Evolutionary conservation across 2,113 vertebrate genomes (phyloP).

Genomic region (Hippocampus abdominalis): DNA sequence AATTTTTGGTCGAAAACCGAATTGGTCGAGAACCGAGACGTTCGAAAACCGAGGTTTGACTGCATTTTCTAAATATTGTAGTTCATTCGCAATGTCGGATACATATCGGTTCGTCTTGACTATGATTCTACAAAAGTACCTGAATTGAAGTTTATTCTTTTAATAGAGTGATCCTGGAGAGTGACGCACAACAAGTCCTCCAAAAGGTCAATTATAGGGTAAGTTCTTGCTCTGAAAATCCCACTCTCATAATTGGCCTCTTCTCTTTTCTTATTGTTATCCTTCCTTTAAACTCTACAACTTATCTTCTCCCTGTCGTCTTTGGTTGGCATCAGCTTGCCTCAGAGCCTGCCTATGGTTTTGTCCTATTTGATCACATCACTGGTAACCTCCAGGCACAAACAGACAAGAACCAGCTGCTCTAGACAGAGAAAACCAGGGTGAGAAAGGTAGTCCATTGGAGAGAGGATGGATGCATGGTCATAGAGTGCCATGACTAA

Average conservation of each 20-base stretch:
- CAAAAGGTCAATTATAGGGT: slow-evolving; percentile 89
- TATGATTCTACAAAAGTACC: background rate
- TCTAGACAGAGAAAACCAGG: slow-evolving; percentile 49
- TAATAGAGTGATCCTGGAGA: slow-evolving; percentile 87
- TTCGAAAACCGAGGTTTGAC: too few species aligned
- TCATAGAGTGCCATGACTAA: slow-evolving; percentile 36
- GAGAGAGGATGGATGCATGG: slow-evolving; percentile 57
- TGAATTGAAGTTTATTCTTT: slow-evolving; percentile 13
- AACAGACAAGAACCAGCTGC: slow-evolving; percentile 63
- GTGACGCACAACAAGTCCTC: slow-evolving; percentile 86
- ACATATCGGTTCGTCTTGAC: background rate
- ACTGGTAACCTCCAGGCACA: slow-evolving; percentile 70
- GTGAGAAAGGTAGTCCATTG: slow-evolving; percentile 3
- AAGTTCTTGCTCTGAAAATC: slow-evolving; percentile 30
- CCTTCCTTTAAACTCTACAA: slow-evolving; percentile 12
- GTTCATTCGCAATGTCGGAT: background rate
- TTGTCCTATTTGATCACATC: slow-evolving; percentile 84
- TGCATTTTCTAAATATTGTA: too few species aligned
- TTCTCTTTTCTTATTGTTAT: background rate
- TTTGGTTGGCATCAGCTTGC: slow-evolving; percentile 59
- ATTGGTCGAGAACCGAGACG: too few species aligned
- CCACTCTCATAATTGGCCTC: background rate
- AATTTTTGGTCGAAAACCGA: too few species aligned
- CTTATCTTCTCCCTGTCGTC: slow-evolving; percentile 13
- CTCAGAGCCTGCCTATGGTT: slow-evolving; percentile 78